Evolutionary conservation across 2,797 vertebrate species (phyloP).

Genomic region (Tauraco hartlaubi): DNA sequence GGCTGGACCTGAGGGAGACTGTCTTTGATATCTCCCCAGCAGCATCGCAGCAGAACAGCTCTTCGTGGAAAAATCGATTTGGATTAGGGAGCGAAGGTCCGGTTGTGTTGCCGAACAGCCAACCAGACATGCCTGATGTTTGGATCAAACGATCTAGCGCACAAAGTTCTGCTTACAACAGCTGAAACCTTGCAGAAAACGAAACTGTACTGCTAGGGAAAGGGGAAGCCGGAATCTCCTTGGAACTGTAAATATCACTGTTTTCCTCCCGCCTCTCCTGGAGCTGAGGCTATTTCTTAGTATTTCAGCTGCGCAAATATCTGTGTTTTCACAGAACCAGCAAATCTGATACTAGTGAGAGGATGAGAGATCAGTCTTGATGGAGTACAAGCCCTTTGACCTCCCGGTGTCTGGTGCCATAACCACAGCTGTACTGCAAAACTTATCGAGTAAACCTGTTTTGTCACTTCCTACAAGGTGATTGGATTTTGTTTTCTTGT

Average conservation of each 20-base stretch:
- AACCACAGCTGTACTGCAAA: background rate
- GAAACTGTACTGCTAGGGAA: background rate
- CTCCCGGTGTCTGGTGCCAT: conserved; percentile 16
- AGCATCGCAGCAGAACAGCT: conserved; percentile 80
- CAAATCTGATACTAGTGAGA: background rate
- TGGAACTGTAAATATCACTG: conserved; percentile 36
- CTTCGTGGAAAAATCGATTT: conserved; percentile 83
- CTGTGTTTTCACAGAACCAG: conserved; percentile 48
- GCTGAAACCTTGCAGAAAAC: conserved; percentile 55
- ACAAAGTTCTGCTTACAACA: conserved; percentile 79
- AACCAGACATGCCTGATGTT: conserved; percentile 94
- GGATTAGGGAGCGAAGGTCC: conserved; percentile 84
- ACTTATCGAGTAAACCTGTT: background rate
- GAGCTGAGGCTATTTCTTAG: conserved; percentile 39
- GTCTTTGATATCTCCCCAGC: conserved; percentile 87
- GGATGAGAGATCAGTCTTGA: background rate
- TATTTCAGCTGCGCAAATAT: conserved; percentile 3
- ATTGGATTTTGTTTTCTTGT: conserved; percentile 7
- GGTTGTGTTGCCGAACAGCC: conserved; percentile 95
- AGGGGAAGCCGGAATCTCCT: background rate
- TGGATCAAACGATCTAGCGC: conserved; percentile 92
- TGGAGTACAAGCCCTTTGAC: background rate
- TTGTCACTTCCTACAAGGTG: background rate
- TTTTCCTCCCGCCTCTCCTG: conserved; percentile 16
- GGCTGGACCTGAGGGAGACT: conserved; percentile 91